Evolutionary conservation across 2,888 invertebrate genomes (phyloP), one percentile per base, ranked within the genome.

Genomic region (Psococerastis gibbosa): DNA sequence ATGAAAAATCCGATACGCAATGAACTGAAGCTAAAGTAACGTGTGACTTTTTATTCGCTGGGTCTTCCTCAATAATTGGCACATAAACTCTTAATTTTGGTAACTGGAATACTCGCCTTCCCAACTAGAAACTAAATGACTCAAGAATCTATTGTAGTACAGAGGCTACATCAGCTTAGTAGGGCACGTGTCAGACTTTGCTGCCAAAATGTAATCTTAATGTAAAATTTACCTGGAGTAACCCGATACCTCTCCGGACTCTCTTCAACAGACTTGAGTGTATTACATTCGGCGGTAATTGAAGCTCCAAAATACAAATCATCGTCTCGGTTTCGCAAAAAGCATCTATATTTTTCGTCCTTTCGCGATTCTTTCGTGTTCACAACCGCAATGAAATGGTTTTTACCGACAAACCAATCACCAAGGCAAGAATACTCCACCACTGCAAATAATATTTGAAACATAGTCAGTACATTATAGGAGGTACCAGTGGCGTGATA

Each of bases 311-410:
- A 75, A 53, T 79, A 91, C 17, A 88, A 66, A 63, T 91, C 91
- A 56, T 92, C 91, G 59, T 92, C 91, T 55, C 91, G 74, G 70
- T 92, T 91, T 57, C 87, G 87, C 38, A 92, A 65, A 60, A 95
- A 88, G 58, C 95, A 95, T 32, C 94, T 71, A 59, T 89, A 95
- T 56, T 84, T 84, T 59, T 94, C 91, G 60, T 95, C 89, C 60
- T 84, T 84, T 53, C 92, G 75, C 5, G 92, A 91, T 60, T 94
- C 91, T 55, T 92, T 91, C 0, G 91, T 89, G 57, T 95, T 94
- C 5, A 88, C 88, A n/a, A 94, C 89, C 44, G 91, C 95, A 62
- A 95, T 92, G 61, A 82, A 95, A 56, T 92, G 91, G 63, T 95
- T 92, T 57, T 92, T 92, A 11, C 81, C 87, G 20, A 89, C 79